Base-by-base conservation (phyloP, 2,797 vertebrate species). In the Atherinosoma microstoma region DNA sequence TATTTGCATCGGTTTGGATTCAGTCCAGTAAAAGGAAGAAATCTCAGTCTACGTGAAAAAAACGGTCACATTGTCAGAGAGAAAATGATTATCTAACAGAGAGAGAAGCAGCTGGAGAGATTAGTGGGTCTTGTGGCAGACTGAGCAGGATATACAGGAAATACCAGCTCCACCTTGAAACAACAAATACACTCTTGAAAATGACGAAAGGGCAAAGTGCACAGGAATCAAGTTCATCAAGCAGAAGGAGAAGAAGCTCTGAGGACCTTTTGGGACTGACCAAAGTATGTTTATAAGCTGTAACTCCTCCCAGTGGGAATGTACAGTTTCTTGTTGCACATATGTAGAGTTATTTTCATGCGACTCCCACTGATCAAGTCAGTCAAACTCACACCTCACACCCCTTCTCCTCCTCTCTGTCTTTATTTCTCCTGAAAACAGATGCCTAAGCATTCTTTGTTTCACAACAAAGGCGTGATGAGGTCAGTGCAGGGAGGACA, bases 111-210 rank as follows among this genome's bases (percentile, higher is more conserved):
- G 72, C 53, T 57, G 75, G 70, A 67, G 54, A 64, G 63, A 83
- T 27, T 34, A 67, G 73, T 27, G 27, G 67, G 35, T 67, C 74
- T 40, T 22, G 57, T 64, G 64, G 67, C 78, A 79, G 78, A 83
- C 84, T 51, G 76, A 92, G 82, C 92, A 88, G 92, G 93, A 93
- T 85, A 88, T 92, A 91, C 94, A 93, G 91, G 94, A 94, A 94
- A 94, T 91, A 93, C 94, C 92, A 91, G 94, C 87, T 94, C 88
- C 86, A 87, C 90, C 89, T 89, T 90, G 67, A 78, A 77, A 82
- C 74, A 89, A 92, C 89, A 93, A 86, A 73, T 59, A 20, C 76
- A 67, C 72, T 76, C 71, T 51, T 27, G 60, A 27, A 89, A 64
- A 80, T 6, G 12, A 75, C 85, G 82, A 70, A 64, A 54, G 67